Conservation (phyloP, 2,113 vertebrate species). For the Tringa solitaria region DNA sequence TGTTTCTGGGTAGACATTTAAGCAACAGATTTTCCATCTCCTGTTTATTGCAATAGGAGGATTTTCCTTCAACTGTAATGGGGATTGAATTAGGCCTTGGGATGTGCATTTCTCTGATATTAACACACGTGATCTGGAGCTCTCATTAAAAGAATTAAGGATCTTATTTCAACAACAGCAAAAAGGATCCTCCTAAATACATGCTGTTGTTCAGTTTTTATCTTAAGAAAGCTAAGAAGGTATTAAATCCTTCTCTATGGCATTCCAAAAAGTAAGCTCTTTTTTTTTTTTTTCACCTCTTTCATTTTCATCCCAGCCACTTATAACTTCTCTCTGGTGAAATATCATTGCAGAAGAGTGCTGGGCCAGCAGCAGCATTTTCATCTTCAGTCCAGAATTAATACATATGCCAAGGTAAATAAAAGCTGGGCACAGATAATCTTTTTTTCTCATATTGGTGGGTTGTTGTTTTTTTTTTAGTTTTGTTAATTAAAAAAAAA, state of each 20-base stretch:
- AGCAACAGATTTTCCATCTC: not conserved
- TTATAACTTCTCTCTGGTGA: not conserved
- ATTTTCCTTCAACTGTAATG: not conserved
- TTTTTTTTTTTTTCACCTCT: not conserved
- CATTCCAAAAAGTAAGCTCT: not conserved
- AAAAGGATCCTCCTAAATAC: not conserved
- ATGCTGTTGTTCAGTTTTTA: not conserved
- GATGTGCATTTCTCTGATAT: not conserved
- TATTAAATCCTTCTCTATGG: not conserved
- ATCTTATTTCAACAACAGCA: not conserved
- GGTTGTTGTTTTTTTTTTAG: not conserved
- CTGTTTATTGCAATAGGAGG: not conserved
- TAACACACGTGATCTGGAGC: not conserved
- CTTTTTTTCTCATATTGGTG: not conserved
- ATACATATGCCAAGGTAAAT: not conserved
- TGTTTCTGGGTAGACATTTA: not conserved
- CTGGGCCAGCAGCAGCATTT: conserved; percentile 9
- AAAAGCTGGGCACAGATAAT: not conserved
- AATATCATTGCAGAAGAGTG: conserved; percentile 2
- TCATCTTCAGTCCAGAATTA: not conserved
- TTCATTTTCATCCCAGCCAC: not conserved
- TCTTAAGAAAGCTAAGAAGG: not conserved
- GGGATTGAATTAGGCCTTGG: not conserved
- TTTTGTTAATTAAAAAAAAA: conserved; percentile 24
- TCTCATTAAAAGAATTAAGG: not conserved